Evolutionary conservation across 1,140 invertebrate species (phyloP).

Genomic region (Oncopodura yosiiana): DNA sequence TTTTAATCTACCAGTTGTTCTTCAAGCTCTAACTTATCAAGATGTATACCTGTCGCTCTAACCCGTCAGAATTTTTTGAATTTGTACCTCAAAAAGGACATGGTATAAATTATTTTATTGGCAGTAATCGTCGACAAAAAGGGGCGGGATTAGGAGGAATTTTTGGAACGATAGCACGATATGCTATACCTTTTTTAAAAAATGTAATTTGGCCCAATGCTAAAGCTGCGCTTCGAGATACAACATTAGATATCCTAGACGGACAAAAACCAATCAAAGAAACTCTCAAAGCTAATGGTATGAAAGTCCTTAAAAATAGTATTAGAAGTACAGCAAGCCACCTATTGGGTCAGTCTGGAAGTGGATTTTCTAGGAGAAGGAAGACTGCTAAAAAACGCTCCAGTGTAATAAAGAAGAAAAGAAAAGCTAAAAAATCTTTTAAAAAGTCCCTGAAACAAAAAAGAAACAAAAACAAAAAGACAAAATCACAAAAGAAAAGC

Average conservation of each 20-base stretch:
- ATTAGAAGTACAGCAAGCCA: too few relatives aligned
- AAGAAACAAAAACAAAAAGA: too few relatives aligned
- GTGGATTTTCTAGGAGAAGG: neutral
- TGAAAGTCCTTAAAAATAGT: conserved; percentile 11
- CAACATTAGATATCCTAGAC: neutral
- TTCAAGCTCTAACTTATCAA: too few relatives aligned
- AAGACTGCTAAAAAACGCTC: neutral
- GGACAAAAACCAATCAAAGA: neutral
- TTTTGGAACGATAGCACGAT: neutral
- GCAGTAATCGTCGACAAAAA: neutral
- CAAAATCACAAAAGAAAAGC: too few relatives aligned
- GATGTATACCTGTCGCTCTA: too few relatives aligned
- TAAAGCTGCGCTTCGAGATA: neutral
- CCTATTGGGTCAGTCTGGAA: conserved; percentile 5
- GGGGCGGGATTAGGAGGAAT: conserved; percentile 2
- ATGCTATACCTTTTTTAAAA: neutral
- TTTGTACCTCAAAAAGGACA: neutral
- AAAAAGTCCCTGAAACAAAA: neutral
- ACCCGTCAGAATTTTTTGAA: neutral
- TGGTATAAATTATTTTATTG: neutral
- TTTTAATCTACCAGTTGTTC: neutral
- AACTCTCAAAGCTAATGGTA: neutral
- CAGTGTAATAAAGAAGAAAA: neutral
- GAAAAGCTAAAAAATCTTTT: conserved; percentile 3
- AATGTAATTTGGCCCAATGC: conserved; percentile 2